Conservation (phyloP, 1,140 invertebrate species). For the Drosophila busckii region DNA sequence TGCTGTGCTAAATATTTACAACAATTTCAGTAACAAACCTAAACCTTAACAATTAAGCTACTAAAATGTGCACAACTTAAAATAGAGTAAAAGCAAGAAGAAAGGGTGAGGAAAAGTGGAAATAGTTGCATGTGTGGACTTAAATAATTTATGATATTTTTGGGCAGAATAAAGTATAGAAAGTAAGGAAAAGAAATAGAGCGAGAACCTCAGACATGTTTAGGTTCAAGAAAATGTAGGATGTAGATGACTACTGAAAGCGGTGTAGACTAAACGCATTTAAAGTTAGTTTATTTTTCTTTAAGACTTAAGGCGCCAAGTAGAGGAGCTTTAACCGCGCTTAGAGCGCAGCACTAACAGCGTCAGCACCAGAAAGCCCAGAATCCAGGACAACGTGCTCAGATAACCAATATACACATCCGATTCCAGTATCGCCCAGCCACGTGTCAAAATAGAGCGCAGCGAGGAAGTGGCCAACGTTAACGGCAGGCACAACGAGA, state of each 20-base stretch:
- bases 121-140: slow-evolving; percentile 48
- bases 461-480: slow-evolving; percentile 95
- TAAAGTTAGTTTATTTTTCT: slow-evolving; percentile 37
- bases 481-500: slow-evolving; percentile 91
- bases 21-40: slow-evolving; percentile 69
- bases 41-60: slow-evolving; percentile 67
- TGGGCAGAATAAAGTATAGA: slow-evolving; percentile 12
- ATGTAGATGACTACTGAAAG: slow-evolving; percentile 36
- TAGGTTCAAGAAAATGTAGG: no score
- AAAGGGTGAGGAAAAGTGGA: slow-evolving; percentile 24
- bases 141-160: slow-evolving; percentile 76
- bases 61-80: slow-evolving; percentile 58
- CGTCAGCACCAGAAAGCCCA: slow-evolving; percentile 90
- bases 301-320: slow-evolving; percentile 6
- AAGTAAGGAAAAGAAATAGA: not conserved
- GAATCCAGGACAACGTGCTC: slow-evolving; percentile 92
- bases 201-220: slow-evolving; percentile 25
- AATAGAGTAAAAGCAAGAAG: slow-evolving; percentile 28
- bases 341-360: slow-evolving; percentile 89
- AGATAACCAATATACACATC: slow-evolving; percentile 94
- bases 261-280: slow-evolving; percentile 46
- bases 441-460: slow-evolving; percentile 92
- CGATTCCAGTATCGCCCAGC: slow-evolving; percentile 89
- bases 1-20: slow-evolving; percentile 57
- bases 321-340: slow-evolving; percentile 81